These are phyloP conservation scores for Eupeodes latifasciatus DNA, from an alignment of 2,888 invertebrate species.

Conservation along the genomic window DNA sequence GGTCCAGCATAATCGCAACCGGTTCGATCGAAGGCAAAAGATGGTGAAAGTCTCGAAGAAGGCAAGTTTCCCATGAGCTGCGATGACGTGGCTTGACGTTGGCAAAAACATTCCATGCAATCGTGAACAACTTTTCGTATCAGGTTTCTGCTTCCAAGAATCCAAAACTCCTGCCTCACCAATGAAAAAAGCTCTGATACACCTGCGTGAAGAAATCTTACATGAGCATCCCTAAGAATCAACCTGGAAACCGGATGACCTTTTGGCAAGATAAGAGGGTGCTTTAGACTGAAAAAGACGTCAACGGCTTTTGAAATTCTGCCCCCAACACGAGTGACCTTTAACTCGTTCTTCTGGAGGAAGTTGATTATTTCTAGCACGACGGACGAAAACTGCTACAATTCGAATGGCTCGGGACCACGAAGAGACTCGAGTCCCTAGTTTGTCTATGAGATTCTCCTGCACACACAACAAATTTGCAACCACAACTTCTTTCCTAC, in stretches of 20 bases:
- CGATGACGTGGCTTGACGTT: background rate
- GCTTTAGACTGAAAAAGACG: background rate
- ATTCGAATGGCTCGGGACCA: background rate
- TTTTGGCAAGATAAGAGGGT: background rate
- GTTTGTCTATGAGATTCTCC: too few relatives aligned
- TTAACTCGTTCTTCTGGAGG: background rate
- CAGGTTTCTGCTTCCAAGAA: background rate
- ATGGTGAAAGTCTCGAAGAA: background rate
- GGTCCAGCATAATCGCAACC: slow-evolving; percentile 28
- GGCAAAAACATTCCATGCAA: background rate
- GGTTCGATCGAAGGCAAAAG: background rate
- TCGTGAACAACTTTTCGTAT: slow-evolving; percentile 5
- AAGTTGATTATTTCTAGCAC: background rate
- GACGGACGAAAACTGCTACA: background rate
- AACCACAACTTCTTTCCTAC: too few relatives aligned
- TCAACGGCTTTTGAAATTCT: slow-evolving; percentile 19
- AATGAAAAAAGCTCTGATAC: background rate
- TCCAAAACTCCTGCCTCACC: slow-evolving; percentile 5
- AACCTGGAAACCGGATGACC: background rate
- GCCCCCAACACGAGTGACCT: background rate
- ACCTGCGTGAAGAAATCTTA: background rate
- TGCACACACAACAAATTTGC: too few relatives aligned
- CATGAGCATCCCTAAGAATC: background rate
- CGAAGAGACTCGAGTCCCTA: background rate
- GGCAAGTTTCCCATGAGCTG: background rate